Conservation (phyloP, 2,113 vertebrate species). For the Rhinolophus ferrumequinum region DNA sequence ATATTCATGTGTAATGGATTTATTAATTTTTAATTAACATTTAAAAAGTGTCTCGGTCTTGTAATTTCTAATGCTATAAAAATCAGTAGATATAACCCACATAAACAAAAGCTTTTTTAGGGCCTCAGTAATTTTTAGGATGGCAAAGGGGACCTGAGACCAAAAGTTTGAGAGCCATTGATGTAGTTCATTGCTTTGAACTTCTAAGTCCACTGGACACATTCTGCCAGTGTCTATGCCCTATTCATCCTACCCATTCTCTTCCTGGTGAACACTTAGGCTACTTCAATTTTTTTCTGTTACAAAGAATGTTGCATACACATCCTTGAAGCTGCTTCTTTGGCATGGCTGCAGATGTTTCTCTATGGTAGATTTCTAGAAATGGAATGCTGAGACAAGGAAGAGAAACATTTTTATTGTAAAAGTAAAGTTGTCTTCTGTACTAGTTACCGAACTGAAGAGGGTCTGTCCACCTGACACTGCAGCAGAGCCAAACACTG, state of each 20-base stretch:
- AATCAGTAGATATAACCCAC: background rate
- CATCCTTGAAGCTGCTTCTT: background rate
- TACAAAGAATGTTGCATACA: background rate
- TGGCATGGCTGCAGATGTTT: background rate
- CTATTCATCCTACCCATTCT: background rate
- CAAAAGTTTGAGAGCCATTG: background rate
- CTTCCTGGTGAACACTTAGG: background rate
- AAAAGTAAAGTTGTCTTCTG: background rate
- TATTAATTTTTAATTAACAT: background rate
- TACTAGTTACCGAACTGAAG: background rate
- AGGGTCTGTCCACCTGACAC: background rate
- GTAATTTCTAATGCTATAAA: background rate
- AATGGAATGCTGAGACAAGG: background rate
- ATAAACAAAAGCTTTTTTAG: background rate
- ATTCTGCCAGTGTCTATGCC: rapidly evolving
- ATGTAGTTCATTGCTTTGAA: background rate
- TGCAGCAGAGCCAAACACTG: background rate
- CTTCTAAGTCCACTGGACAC: background rate
- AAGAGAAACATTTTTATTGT: background rate
- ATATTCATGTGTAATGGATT: background rate
- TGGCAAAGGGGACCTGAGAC: background rate
- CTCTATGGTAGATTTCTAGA: background rate
- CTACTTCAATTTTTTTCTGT: background rate
- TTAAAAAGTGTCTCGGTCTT: background rate
- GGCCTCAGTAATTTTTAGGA: background rate